Conservation (phyloP, 2,888 invertebrate species). For the Lagria hirta region DNA sequence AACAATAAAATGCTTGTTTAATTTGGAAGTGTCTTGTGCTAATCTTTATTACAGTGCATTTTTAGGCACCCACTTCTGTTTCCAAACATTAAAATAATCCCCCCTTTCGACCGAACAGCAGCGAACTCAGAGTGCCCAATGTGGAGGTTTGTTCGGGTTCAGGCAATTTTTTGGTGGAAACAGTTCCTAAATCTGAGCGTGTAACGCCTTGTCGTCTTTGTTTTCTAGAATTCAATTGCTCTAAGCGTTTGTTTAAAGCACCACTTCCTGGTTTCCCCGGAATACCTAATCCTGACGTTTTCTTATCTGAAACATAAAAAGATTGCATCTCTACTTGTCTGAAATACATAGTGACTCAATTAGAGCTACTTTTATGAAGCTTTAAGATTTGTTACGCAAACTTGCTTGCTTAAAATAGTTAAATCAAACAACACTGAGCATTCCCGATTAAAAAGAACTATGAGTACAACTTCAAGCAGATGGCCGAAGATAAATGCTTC, state of each 20-base stretch:
- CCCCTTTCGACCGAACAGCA: constrained; percentile 83
- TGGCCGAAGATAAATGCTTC: no score
- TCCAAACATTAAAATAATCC: constrained; percentile 63
- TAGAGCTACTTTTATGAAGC: no score
- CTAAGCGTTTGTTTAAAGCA: constrained; percentile 55
- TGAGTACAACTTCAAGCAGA: no score
- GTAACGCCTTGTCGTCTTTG: constrained; percentile 60
- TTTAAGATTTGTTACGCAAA: no score
- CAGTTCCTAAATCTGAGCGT: constrained; percentile 64
- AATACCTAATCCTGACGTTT: constrained; percentile 57
- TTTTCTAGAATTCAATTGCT: constrained; percentile 55
- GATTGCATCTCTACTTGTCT: constrained; percentile 11
- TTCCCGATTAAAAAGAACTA: no score
- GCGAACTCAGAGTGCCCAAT: constrained; percentile 75
- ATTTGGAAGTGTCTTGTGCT: neutral
- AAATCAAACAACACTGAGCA: no score
- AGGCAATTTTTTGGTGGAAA: constrained; percentile 47
- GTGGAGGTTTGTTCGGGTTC: constrained; percentile 43
- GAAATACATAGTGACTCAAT: constrained; percentile 31
- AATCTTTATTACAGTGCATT: neutral
- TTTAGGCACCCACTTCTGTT: constrained; percentile 4
- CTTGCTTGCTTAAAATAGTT: no score
- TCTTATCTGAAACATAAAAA: constrained; percentile 36
- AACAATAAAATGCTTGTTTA: constrained; percentile 1
- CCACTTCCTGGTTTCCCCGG: constrained; percentile 64